Base-by-base conservation (phyloP, 1,140 invertebrate species). In the Drosophila erecta region DNA sequence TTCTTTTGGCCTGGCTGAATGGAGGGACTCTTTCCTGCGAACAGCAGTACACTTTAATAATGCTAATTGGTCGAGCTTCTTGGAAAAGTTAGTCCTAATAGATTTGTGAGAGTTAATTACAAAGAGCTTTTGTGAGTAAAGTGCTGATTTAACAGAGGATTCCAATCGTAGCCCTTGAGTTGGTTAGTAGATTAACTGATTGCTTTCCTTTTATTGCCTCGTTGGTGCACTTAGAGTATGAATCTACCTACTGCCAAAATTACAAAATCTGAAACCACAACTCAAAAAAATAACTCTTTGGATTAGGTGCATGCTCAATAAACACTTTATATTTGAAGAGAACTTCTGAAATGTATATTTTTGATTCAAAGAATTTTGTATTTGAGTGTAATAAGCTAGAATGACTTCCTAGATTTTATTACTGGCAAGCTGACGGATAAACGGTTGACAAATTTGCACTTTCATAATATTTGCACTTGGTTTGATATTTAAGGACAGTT, bases 31-130 rank as follows among this genome's bases (percentile, higher is more conserved):
- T 57, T 12, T 22, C 14, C 58, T 37, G 17, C 17, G 35, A 27
- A 38, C 3, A n/a, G 15, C 3, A 12, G 17, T 40, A 35, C 27
- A 50, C 70, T 59, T 83, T 83, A 85, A 87, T 85, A 85, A 87
- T 81, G 74, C 58, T 85, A 81, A 87, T 87, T 87, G 83, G 55
- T 57, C 30, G 12, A 15, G 14, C 33, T 46, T 11, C 17, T 43
- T 43, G 17, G 44, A 20, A 33, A 55, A 46, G 22, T 66, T 33
- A 33, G 7, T 20, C 11, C 61, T 33, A 66, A 70, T 67, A 70
- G 66, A 67, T 70, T 70, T 40, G 61, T 10, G 6, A 12, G 14
- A 38, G 66, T n/a, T 40, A 56, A 47, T 66, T 69, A 49, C 64
- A 14, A n/a, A 69, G 24, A 53, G 38, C 11, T 65, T 11, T 37